Conservation (phyloP, 2,888 invertebrate genomes). For the Aphelenchoides bicaudatus region DNA sequence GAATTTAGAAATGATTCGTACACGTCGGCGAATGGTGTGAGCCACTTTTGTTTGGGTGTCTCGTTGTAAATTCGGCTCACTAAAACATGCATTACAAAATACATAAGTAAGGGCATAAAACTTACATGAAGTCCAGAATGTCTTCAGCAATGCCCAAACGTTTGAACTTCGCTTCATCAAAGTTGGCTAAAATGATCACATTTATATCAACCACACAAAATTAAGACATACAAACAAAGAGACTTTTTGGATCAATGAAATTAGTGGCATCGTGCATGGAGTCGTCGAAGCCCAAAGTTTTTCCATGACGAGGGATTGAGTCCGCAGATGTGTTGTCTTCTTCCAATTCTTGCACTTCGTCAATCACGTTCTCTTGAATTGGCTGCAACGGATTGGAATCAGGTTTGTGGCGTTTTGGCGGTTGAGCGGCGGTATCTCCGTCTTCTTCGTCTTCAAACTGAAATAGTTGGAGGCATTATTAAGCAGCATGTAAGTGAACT, state of each 20-base stretch:
- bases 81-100: too few relatives aligned
- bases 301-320: too few relatives aligned
- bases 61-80: constrained; percentile 5
- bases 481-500: constrained; percentile 8
- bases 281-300: too few relatives aligned
- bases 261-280: too few relatives aligned
- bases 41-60: constrained; percentile 5
- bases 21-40: not conserved
- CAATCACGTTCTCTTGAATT: not conserved
- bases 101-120: too few relatives aligned
- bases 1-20: not conserved
- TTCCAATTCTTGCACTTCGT: too few relatives aligned
- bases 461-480: constrained; percentile 23
- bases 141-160: constrained; percentile 5
- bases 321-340: too few relatives aligned
- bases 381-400: not conserved
- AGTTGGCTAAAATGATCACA: constrained; percentile 10
- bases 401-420: constrained; percentile 18
- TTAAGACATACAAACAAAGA: constrained; percentile 5
- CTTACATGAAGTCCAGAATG: constrained; percentile 12
- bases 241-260: constrained; percentile 6
- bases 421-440: constrained; percentile 8
- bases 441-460: constrained; percentile 40
- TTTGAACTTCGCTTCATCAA: not conserved
- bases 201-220: not conserved